Evolutionary conservation across 1,140 invertebrate genomes (phyloP).

Genomic region (Bombus confusus): DNA sequence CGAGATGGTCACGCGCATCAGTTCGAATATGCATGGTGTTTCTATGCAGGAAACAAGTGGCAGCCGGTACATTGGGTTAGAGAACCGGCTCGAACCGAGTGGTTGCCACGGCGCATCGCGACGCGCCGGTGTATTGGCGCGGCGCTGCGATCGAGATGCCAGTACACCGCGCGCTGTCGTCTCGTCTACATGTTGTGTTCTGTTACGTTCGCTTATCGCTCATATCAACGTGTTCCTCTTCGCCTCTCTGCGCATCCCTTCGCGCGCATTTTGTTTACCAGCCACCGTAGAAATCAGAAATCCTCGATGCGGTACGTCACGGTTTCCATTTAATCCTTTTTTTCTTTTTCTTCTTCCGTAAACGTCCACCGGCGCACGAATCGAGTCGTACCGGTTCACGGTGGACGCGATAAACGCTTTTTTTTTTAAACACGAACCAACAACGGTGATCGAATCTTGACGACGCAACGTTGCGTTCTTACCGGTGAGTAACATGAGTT

Average conservation of each 20-base stretch:
- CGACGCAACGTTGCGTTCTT: not conserved
- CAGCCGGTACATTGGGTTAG: constrained; percentile 36
- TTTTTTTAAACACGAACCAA: not conserved
- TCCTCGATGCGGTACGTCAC: constrained; percentile 4
- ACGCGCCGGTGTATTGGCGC: constrained; percentile 56
- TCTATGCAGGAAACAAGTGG: constrained; percentile 29
- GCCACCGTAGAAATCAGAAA: constrained; percentile 14
- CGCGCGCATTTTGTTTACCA: constrained; percentile 57
- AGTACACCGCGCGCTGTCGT: constrained; percentile 65
- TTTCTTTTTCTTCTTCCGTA: not conserved
- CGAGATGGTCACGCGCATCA: not conserved
- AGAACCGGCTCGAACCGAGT: constrained; percentile 59
- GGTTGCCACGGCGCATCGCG: constrained; percentile 60
- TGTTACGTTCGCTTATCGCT: not conserved
- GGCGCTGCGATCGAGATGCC: constrained; percentile 66
- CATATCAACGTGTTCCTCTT: constrained; percentile 25
- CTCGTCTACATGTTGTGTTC: constrained; percentile 35
- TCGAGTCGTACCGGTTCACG: not conserved
- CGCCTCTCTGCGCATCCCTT: constrained; percentile 39
- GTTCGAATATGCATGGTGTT: not conserved
- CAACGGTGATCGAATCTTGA: constrained; percentile 16
- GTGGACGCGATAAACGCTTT: not conserved
- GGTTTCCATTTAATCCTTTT: not conserved
- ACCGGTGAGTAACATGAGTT: not conserved
- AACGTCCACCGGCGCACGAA: not conserved